Evolutionary conservation across 2,113 vertebrate species (phyloP).

Genomic region (Gopherus flavomarginatus): DNA sequence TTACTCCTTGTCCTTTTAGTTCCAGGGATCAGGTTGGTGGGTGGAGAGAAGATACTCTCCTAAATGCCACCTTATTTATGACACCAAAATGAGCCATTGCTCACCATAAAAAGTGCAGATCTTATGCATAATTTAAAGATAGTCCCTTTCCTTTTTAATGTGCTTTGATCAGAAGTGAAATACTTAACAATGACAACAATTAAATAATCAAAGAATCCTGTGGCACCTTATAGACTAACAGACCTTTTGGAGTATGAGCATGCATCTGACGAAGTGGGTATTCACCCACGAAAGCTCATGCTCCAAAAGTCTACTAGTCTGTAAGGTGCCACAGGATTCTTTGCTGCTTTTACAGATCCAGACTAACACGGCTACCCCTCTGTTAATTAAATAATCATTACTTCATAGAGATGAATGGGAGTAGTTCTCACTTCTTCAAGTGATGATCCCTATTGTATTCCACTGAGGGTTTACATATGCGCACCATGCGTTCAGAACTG

Average conservation of each 20-base stretch:
- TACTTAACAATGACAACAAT: rapidly evolving
- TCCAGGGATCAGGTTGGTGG: background rate
- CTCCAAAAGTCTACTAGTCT: no score
- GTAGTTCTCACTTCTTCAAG: rapidly evolving
- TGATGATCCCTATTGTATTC: no score
- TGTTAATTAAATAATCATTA: background rate
- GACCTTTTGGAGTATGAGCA: no score
- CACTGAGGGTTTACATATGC: no score
- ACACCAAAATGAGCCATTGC: background rate
- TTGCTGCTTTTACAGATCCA: no score
- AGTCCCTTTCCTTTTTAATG: background rate
- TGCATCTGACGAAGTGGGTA: no score
- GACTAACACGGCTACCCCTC: no score
- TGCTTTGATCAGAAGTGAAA: background rate
- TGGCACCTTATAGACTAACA: no score
- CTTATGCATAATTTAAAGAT: background rate
- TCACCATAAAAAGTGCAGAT: background rate
- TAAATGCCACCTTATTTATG: background rate
- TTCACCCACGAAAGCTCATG: no score
- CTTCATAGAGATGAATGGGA: background rate
- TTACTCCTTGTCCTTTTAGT: no score
- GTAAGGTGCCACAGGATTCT: no score
- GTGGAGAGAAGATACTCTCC: background rate
- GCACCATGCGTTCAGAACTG: no score
- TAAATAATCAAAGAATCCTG: background rate